A percentile compares a stretch with the other conserved stretches of the same genome.
phyloP scores from a whole-genome alignment of 2,797 vertebrate genomes.

The Danio jaintianensis region DNA sequence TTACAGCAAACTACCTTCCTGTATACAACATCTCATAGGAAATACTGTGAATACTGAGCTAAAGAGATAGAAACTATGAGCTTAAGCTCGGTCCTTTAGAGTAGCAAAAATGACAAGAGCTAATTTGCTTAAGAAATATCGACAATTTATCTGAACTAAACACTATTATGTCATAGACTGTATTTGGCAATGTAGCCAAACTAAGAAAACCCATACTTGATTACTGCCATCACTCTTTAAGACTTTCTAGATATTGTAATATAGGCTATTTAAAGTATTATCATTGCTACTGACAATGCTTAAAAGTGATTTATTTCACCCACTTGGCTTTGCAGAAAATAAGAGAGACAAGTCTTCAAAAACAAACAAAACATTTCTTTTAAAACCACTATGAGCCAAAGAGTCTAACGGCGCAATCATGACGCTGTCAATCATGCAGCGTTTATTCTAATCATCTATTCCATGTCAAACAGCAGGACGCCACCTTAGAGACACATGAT shows the following conservation, averaged over 20 bases:
- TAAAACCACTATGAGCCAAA: constrained; percentile 51
- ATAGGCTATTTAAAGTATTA: constrained; percentile 45
- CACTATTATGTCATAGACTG: constrained; percentile 49
- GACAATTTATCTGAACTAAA: constrained; percentile 27
- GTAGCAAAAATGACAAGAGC: constrained; percentile 72
- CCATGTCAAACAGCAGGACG: constrained; percentile 53
- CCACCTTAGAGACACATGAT: constrained; percentile 55
- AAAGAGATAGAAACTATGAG: constrained; percentile 63
- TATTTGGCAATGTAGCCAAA: constrained; percentile 46
- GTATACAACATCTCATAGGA: constrained; percentile 55
- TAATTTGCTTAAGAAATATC: constrained; percentile 62
- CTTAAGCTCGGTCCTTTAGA: constrained; percentile 58
- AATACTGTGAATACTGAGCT: constrained; percentile 60
- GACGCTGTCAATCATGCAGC: constrained; percentile 66
- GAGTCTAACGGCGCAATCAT: constrained; percentile 63
- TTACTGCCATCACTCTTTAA: constrained; percentile 53
- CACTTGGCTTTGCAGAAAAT: constrained; percentile 56
- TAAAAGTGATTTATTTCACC: constrained; percentile 53
- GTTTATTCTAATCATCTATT: constrained; percentile 69
- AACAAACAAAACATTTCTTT: not conserved
- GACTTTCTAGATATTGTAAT: constrained; percentile 44
- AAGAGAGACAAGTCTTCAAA: constrained; percentile 56
- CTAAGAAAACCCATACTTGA: constrained; percentile 43
- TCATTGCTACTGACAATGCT: constrained; percentile 57
- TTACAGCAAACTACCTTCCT: constrained; percentile 59